Evolutionary conservation across 2,888 invertebrate species (phyloP).

Genomic region (Oxyteleia sp.): DNA sequence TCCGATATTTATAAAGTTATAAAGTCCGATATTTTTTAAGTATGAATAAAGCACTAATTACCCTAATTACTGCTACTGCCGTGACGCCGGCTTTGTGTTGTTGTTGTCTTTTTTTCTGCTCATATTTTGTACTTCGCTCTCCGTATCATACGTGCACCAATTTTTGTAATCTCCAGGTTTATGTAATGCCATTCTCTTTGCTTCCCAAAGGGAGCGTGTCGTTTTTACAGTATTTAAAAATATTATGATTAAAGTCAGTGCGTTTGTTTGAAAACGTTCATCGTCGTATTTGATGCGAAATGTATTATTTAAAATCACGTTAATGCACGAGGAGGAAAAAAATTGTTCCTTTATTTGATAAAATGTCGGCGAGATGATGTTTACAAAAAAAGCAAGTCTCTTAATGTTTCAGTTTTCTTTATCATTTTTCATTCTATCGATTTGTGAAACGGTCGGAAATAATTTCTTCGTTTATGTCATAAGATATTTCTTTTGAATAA

Average conservation of each 20-base stretch:
- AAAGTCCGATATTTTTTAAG: slow-evolving; percentile 45
- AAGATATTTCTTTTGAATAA: slow-evolving; percentile 2
- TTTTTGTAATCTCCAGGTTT: slow-evolving; percentile 40
- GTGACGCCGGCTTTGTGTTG: slow-evolving; percentile 38
- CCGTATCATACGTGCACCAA: slow-evolving; percentile 32
- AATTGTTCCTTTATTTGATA: neutral
- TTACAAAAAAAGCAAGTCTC: neutral
- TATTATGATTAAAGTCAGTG: slow-evolving; percentile 33
- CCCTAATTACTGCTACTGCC: slow-evolving; percentile 50
- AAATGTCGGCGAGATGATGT: neutral
- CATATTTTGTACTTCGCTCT: slow-evolving; percentile 33
- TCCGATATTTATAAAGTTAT: slow-evolving; percentile 49
- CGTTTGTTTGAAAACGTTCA: neutral
- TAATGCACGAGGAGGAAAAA: neutral
- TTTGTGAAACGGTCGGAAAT: neutral
- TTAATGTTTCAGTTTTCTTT: slow-evolving; percentile 2
- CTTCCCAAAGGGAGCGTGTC: slow-evolving; percentile 8
- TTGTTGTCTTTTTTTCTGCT: slow-evolving; percentile 17
- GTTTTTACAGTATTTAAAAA: slow-evolving; percentile 44
- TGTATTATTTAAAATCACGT: slow-evolving; percentile 10
- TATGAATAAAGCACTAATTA: slow-evolving; percentile 50
- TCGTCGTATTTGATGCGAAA: neutral
- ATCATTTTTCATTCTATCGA: slow-evolving; percentile 8
- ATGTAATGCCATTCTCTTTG: slow-evolving; percentile 29
- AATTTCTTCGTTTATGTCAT: slow-evolving; percentile 14